phyloP scores from a whole-genome alignment of 2,113 vertebrate genomes.

The Recurvirostra avosetta region DNA sequence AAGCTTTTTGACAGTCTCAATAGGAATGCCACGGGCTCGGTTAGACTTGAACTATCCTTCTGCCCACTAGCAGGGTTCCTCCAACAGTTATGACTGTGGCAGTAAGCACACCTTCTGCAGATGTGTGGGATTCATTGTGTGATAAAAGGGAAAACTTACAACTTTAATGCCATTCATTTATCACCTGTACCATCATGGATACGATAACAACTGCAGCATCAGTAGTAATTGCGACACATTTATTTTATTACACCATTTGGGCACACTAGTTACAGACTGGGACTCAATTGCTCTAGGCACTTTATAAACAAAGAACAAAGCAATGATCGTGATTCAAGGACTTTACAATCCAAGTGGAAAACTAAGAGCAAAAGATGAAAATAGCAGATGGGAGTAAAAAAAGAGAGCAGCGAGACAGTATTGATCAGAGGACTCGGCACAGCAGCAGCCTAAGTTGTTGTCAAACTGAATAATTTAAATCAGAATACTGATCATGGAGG shows the following conservation, averaged over 20 bases:
- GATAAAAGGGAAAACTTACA: not conserved
- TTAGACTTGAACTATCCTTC: not conserved
- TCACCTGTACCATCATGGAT: not conserved
- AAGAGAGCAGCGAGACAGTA: not conserved
- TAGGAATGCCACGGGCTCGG: not conserved
- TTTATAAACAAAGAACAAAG: conserved; percentile 16
- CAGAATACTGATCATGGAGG: not conserved
- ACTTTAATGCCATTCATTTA: not conserved
- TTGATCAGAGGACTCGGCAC: conserved; percentile 41
- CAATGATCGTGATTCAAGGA: not conserved
- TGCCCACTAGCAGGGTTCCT: not conserved
- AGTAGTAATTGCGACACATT: not conserved
- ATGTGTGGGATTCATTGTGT: not conserved
- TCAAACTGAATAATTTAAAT: conserved; percentile 59
- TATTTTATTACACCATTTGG: not conserved
- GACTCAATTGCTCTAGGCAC: not conserved
- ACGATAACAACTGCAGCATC: not conserved
- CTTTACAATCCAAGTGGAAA: conserved; percentile 15
- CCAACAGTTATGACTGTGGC: not conserved
- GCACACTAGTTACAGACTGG: not conserved
- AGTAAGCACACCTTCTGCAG: not conserved
- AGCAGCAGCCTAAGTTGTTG: conserved; percentile 45
- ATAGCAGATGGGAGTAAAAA: conserved; percentile 12
- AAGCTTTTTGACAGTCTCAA: not conserved
- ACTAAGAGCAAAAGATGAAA: conserved; percentile 23